Conservation (phyloP, 2,797 vertebrate genomes). For the Myripristis jacobus region DNA sequence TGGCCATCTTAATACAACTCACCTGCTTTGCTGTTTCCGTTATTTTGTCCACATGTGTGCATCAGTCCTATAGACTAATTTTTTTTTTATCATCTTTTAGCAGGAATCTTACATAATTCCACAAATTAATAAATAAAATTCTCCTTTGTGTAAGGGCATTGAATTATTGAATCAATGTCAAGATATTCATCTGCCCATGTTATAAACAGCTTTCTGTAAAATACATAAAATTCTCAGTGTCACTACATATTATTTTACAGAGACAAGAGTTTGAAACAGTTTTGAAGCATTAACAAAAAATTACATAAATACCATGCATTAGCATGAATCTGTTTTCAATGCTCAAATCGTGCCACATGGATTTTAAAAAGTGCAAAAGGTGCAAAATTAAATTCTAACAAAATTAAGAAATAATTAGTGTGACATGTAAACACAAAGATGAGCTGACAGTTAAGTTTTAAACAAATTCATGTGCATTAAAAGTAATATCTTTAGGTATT, state of each 20-base stretch:
- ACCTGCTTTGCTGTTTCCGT: too few relatives aligned
- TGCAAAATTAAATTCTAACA: slow-evolving; percentile 7
- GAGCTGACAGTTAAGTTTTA: background rate
- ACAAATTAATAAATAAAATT: too few relatives aligned
- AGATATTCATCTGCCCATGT: background rate
- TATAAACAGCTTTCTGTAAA: slow-evolving; percentile 1
- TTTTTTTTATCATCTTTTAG: too few relatives aligned
- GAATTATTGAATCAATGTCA: background rate
- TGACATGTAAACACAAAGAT: slow-evolving; percentile 23
- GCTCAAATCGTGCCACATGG: slow-evolving; percentile 5
- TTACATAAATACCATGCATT: slow-evolving; percentile 12
- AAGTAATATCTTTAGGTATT: background rate
- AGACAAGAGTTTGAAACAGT: slow-evolving; percentile 9
- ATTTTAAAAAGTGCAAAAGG: slow-evolving; percentile 17
- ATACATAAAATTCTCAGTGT: slow-evolving; percentile 16
- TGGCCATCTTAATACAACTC: too few relatives aligned
- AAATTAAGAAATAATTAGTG: background rate
- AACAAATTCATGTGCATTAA: slow-evolving; percentile 4
- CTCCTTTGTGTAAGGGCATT: background rate
- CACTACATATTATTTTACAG: slow-evolving; percentile 23
- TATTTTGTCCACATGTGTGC: too few relatives aligned
- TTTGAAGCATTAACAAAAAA: slow-evolving; percentile 25
- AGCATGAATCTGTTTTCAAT: slow-evolving; percentile 19
- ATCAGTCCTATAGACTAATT: too few relatives aligned
- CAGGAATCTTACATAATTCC: background rate